Conservation (phyloP, 2,113 vertebrate species). For the Chrysemys picta region DNA sequence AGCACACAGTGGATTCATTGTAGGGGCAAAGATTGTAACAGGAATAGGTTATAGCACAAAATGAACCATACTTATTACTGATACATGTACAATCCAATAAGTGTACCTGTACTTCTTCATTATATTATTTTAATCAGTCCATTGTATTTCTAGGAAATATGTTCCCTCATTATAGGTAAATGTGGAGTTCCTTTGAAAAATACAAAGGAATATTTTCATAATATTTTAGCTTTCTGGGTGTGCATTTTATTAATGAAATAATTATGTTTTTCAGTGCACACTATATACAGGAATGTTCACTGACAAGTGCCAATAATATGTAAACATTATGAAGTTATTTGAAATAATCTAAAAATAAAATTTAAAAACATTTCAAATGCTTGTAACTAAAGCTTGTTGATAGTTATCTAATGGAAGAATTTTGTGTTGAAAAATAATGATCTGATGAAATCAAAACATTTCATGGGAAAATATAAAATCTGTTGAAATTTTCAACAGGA, state of each 20-base stretch:
- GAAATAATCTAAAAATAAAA: background rate
- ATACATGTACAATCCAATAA: background rate
- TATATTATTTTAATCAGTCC: slow-evolving; percentile 38
- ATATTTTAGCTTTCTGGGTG: slow-evolving; percentile 59
- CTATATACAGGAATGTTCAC: slow-evolving; percentile 54
- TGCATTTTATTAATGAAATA: slow-evolving; percentile 67
- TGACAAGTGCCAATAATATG: background rate
- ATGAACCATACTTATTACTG: background rate
- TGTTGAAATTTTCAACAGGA: background rate
- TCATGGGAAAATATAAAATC: background rate
- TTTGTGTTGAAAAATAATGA: background rate
- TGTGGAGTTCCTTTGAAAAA: slow-evolving; percentile 28
- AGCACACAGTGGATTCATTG: slow-evolving; percentile 38
- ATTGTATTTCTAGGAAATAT: slow-evolving; percentile 40
- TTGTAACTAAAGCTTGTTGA: background rate
- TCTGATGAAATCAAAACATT: background rate
- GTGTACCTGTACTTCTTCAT: slow-evolving; percentile 14
- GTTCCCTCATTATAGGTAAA: slow-evolving; percentile 37
- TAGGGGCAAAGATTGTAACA: background rate
- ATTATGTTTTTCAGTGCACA: slow-evolving; percentile 52
- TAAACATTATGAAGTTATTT: background rate
- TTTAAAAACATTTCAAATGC: background rate
- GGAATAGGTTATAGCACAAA: background rate
- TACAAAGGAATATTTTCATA: slow-evolving; percentile 41
- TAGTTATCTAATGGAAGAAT: background rate